Evolutionary conservation across 2,113 vertebrate genomes (phyloP).

Genomic region (Elephantulus edwardii): DNA sequence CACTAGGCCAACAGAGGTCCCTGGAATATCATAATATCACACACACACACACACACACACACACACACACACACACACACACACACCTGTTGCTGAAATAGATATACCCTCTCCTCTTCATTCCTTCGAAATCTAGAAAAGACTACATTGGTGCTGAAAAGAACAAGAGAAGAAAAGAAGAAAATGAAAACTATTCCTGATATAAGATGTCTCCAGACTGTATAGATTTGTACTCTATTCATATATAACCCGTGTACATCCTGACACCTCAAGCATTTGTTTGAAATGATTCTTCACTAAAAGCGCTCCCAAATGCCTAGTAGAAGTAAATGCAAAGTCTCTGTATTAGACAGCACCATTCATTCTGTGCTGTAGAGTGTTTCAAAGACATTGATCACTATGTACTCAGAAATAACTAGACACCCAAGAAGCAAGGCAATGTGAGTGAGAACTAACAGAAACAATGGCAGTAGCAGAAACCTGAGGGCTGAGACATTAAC

Average conservation of each 20-base stretch:
- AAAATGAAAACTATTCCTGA: neutral
- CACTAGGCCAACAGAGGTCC: too few species aligned
- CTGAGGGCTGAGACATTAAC: neutral
- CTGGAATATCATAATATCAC: too few species aligned
- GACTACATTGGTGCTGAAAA: neutral
- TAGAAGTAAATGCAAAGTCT: neutral
- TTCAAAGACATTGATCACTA: neutral
- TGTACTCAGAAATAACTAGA: neutral
- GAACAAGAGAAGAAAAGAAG: neutral
- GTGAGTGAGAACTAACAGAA: neutral
- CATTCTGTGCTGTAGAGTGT: neutral
- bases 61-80: too few species aligned
- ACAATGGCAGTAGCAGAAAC: neutral
- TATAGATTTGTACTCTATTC: neutral
- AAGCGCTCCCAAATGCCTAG: neutral
- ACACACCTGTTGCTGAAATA: too few species aligned
- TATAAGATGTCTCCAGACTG: neutral
- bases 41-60: too few species aligned
- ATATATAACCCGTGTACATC: neutral
- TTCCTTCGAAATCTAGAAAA: neutral
- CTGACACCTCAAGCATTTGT: neutral
- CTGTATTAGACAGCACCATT: neutral
- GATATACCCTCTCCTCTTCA: neutral
- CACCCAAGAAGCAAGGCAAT: neutral
- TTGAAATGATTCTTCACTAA: neutral